Conservation (phyloP, 2,113 vertebrate genomes). For the Siniperca chuatsi region DNA sequence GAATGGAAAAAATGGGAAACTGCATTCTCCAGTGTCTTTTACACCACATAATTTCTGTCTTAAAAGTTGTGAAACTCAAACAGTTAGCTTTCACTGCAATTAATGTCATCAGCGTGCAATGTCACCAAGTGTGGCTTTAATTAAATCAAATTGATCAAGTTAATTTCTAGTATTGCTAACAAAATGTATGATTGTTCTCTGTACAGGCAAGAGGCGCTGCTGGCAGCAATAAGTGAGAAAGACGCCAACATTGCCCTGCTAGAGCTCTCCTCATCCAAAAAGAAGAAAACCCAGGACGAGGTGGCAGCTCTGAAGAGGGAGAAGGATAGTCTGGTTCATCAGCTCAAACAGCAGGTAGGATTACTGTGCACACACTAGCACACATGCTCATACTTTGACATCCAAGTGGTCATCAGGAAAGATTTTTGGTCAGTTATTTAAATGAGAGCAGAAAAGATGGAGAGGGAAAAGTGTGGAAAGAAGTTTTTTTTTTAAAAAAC, state of each 20-base stretch:
- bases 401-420: neutral
- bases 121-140: neutral
- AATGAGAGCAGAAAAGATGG: neutral
- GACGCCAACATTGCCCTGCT: conserved; percentile 97
- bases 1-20: neutral
- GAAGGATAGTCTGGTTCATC: conserved; percentile 95
- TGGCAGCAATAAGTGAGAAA: conserved; percentile 98
- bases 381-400: neutral
- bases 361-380: neutral
- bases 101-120: neutral
- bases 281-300: conserved; percentile 99
- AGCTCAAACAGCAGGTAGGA: conserved; percentile 96
- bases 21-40: neutral
- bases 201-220: conserved; percentile 94
- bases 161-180: neutral
- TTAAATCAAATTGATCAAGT: neutral
- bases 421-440: neutral
- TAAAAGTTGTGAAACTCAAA: neutral
- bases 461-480: neutral
- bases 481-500: neutral
- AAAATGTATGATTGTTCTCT: conserved; percentile 27
- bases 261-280: conserved; percentile 96
- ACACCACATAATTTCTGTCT: neutral
- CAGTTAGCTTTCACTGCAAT: neutral
- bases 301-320: conserved; percentile 94